Evolutionary conservation across 2,797 vertebrate species (phyloP), one percentile per base, ranked within the genome.

Genomic region (Bradypodion ventrale): DNA sequence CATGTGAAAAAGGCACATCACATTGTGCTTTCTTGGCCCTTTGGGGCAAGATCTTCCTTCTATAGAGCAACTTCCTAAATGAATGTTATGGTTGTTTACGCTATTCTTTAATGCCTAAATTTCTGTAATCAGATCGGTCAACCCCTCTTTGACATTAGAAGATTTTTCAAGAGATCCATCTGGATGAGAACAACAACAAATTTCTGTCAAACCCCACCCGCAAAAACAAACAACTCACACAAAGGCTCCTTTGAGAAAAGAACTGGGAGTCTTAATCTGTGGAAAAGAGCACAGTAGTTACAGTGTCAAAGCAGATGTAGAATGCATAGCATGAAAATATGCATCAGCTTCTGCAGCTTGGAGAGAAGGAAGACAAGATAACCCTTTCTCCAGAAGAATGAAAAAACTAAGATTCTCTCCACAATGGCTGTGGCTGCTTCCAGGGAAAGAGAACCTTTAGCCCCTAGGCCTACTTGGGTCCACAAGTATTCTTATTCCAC

Each of bases 101-200:
- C 29, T 83, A 37, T 46, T 29, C 52, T 76, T 40, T 69, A 84
- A 80, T 78, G 23, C 52, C 32, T 37, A 9, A 32, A 7, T 27
- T 6, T 62, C 35, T 6, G 16, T 4, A 0, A 0, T 60, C 35
- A 0, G 0, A 78, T 73, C 87, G 44, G 29, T 81, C 49, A 78
- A 78, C 73, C 29, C 78, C 75, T 40, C 59, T 16, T 29, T 85
- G 73, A 81, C 27, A 25, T 74, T 78, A 75, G n/a, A 44, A 27
- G 83, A 32, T 46, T 76, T 4, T 70, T 44, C 27, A 82, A 66
- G 37, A 66, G 0, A 62, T 70, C 68, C 52, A 66, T 29, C 8
- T 46, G 29, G 59, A 27, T 8, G 6, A 9, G 65, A 77, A 42
- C 10, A n/a, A 2, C 40, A 35, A 2, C 59, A 15, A 80, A 63